Base-by-base conservation (phyloP, 2,888 invertebrate genomes). In the Penaeus monodon region DNA sequence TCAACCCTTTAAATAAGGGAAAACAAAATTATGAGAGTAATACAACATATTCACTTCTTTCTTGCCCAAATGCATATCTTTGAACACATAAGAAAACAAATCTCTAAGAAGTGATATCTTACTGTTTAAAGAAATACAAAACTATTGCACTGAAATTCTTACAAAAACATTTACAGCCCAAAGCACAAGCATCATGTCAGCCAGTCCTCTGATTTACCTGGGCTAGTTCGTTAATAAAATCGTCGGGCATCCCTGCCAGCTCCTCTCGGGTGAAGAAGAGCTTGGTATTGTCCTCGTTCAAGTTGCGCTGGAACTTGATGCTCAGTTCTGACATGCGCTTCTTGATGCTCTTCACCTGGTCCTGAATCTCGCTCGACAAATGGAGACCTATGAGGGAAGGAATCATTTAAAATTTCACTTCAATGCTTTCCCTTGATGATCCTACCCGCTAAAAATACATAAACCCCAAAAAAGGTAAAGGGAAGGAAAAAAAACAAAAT, bases 211-310 rank as follows among this genome's bases (percentile, higher is more conserved):
- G 22, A 27, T 27, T 73, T 85, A 91, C 91, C 90, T 87, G 77
- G 44, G 81, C 57, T 6, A 90, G 90, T n/a, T 90, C 90, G 65
- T 91, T 87, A 64, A 92, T 81, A 83, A 92, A 92, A 70, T 91
- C 91, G 1, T 89, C 88, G 17, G 91, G 91, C 90, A 92, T 89
- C 33, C 92, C 92, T 91, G 92, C 92, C 76, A 93, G 90, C 84
- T 93, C 92, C 85, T 93, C 92, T 64, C 92, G 91, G 38, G 92
- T 91, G 90, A 93, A 93, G 85, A 92, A 92, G 38, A 93, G 89
- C n/a, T 92, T 90, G 0, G 93, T 93, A 84, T 92, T 92, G 90
- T 93, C 93, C 89, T 93, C 93, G 90, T 92, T 93, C 33, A 92
- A 91, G 90, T 93, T 93, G 88, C 92, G 92, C 82, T 91, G 91